Conservation (phyloP, 2,797 vertebrate genomes). For the Pseudotriccus pelzelni region DNA sequence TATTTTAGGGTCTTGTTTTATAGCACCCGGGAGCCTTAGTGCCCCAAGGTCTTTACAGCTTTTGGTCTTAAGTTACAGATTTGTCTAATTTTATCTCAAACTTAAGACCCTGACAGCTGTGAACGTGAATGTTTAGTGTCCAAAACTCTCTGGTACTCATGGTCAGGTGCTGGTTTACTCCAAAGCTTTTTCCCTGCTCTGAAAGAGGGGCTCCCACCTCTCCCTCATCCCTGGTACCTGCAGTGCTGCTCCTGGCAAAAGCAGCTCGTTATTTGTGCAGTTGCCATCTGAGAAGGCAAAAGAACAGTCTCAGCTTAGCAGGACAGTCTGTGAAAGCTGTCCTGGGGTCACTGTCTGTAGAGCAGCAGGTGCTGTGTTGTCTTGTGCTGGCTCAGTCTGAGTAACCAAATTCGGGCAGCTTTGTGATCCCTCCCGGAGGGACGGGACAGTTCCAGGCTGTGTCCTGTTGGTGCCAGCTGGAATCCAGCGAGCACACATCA, state of each 20-base stretch:
- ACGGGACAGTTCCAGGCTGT: neutral
- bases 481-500: neutral
- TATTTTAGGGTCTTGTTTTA: slow-evolving; percentile 41
- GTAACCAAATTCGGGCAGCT: neutral
- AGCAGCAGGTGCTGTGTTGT: neutral
- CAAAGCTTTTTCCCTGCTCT: neutral
- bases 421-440: neutral
- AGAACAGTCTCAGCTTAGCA: neutral
- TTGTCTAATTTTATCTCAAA: neutral
- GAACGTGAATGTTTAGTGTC: neutral
- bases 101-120: slow-evolving; percentile 37
- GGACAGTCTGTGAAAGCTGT: neutral
- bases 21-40: neutral
- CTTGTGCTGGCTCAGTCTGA: slow-evolving; percentile 5
- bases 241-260: neutral
- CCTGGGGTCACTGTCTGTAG: neutral
- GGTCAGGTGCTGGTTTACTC: slow-evolving; percentile 34
- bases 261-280: neutral
- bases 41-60: neutral
- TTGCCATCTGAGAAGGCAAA: neutral
- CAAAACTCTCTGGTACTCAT: slow-evolving; percentile 35
- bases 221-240: neutral
- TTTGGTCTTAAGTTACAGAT: slow-evolving; percentile 23
- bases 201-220: neutral
- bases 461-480: slow-evolving; percentile 44